Evolutionary conservation across 2,797 vertebrate genomes (phyloP).

Genomic region (Hippoglossus hippoglossus): DNA sequence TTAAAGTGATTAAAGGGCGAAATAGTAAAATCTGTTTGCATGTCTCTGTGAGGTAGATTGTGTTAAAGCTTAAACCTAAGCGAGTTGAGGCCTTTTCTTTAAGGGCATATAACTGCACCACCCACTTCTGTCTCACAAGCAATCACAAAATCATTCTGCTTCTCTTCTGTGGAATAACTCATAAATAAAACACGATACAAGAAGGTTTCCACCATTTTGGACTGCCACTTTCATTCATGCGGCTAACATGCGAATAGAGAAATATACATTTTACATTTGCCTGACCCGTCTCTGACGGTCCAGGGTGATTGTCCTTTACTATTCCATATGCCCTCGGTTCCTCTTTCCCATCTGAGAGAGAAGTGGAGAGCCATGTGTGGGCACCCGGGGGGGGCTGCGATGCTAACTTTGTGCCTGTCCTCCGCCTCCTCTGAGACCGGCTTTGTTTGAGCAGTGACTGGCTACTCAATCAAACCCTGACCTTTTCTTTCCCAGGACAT

Average conservation of each 20-base stretch:
- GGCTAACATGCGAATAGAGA: too few species aligned
- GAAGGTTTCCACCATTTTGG: too few species aligned
- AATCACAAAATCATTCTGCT: too few species aligned
- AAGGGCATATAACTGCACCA: too few species aligned
- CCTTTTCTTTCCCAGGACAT: constrained; percentile 74
- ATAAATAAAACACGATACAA: too few species aligned
- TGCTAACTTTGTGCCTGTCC: constrained; percentile 69
- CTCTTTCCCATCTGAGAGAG: constrained; percentile 44
- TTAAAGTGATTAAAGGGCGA: not conserved
- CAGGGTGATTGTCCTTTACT: constrained; percentile 52
- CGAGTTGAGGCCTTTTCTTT: too few species aligned
- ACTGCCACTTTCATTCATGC: too few species aligned
- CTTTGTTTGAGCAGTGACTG: constrained; percentile 69
- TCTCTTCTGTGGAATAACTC: too few species aligned
- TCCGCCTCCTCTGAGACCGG: constrained; percentile 57
- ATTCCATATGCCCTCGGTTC: constrained; percentile 28
- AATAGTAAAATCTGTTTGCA: too few species aligned
- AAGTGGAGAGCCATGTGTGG: constrained; percentile 39
- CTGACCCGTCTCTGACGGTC: constrained; percentile 31
- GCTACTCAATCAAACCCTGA: constrained; percentile 75
- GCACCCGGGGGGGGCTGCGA: constrained; percentile 43
- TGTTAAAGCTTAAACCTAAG: not conserved
- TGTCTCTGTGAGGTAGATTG: not conserved
- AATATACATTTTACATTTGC: constrained; percentile 12
- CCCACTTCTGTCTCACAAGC: too few species aligned